Base-by-base conservation (phyloP, 2,797 vertebrate genomes). In the Australoheros facetus region DNA sequence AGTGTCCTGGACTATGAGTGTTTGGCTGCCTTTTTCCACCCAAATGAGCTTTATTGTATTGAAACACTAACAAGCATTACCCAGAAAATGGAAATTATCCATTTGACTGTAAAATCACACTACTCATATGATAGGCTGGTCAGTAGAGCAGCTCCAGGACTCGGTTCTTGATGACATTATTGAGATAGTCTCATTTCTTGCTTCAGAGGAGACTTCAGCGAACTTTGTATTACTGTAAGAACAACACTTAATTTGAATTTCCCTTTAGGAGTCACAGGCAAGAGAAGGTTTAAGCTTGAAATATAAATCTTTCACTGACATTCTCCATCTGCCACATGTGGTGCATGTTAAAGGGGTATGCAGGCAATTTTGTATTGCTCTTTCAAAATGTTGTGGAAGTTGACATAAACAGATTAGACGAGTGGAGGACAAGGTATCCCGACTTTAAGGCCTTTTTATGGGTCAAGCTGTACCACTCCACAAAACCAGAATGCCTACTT, bases 181-280 rank as follows among this genome's bases (percentile, higher is more conserved):
- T 82, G 71, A 87, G 79, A 71, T 71, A 82, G 79, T 85, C 81
- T 91, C 32, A 91, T 91, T 91, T 93, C 81, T 80, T 90, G 89
- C 82, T 91, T 77, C 51, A 82, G 72, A 82, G 69, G 78, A 87
- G 82, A 75, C 69, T 81, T 83, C 75, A 30, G 71, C 88, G 84
- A 90, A 91, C 84, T 91, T 89, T 83, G 55, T 72, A 73, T 77
- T 55, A 72, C 45, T 30, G 2, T 60, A 37, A 11, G 64, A 86
- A 81, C 57, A 88, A 81, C 76, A 56, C 30, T 74, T 77, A 80
- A 55, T 70, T 30, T 56, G 55, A 60, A 56, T 77, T 80, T 85
- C 14, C 57, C 45, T 81, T 81, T 28, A 59, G 72, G 56, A 26
- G 19, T 39, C 81, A 34, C 54, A 32, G 28, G 26, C 60, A 60